phyloP scores from a whole-genome alignment of 2,797 vertebrate genomes.

The Parotocinclus haroldoi region DNA sequence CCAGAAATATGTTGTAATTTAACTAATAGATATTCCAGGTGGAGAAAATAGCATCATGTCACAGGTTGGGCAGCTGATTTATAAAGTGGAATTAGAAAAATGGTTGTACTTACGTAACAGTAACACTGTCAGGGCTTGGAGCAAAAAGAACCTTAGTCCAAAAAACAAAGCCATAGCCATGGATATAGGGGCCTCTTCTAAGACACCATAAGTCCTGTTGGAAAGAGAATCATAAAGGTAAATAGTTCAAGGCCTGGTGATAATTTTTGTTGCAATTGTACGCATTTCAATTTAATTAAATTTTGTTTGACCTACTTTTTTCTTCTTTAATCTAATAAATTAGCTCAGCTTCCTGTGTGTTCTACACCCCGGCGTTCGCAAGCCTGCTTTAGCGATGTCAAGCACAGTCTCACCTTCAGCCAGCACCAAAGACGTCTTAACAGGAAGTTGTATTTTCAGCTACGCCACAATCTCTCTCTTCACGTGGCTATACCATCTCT shows the following conservation, averaged over 20 bases:
- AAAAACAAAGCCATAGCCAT: conserved; percentile 80
- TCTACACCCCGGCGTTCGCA: conserved; percentile 63
- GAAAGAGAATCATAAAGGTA: conserved; percentile 59
- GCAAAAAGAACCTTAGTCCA: conserved; percentile 70
- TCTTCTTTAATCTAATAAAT: conserved; percentile 71
- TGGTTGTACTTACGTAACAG: conserved; percentile 64
- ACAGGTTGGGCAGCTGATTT: too few relatives aligned
- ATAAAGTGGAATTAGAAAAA: not conserved
- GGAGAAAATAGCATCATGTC: too few relatives aligned
- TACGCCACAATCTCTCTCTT: conserved; percentile 61
- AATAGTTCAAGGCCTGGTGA: not conserved
- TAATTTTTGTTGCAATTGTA: not conserved
- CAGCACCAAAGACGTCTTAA: conserved; percentile 53
- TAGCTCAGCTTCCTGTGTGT: conserved; percentile 75
- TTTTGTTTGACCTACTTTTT: conserved; percentile 61
- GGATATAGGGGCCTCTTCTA: conserved; percentile 60
- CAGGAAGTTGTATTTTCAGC: conserved; percentile 73
- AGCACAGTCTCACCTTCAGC: conserved; percentile 68
- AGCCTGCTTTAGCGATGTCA: conserved; percentile 79
- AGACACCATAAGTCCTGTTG: conserved; percentile 76
- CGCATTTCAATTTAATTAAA: conserved; percentile 37
- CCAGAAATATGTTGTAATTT: too few relatives aligned
- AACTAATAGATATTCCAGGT: too few relatives aligned
- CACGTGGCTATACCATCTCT: conserved; percentile 30
- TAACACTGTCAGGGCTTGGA: conserved; percentile 66